Percentiles rank a stretch among this genome's conserved stretches.
These are phyloP conservation scores for Harpalus rufipes DNA, from an alignment of 2,888 invertebrate genomes.

Conservation along the genomic window DNA sequence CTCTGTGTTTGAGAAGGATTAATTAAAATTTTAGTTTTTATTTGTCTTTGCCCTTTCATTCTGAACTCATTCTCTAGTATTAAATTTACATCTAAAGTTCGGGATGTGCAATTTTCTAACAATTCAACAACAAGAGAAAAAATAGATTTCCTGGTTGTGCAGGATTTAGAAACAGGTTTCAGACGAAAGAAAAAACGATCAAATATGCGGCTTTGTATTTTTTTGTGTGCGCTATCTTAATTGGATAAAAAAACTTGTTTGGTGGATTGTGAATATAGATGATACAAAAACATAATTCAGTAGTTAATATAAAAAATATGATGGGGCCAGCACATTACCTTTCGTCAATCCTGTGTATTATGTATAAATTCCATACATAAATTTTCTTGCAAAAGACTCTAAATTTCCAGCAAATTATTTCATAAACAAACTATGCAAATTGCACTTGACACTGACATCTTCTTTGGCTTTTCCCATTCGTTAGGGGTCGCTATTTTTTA, in stretches of 20 bases:
- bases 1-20: conserved; percentile 38
- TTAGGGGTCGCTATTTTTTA: too few species aligned
- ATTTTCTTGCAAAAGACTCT: too few species aligned
- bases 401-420: too few species aligned
- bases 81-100: conserved; percentile 33
- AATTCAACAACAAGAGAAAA: conserved; percentile 9
- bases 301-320: too few species aligned
- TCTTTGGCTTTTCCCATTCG: too few species aligned
- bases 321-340: too few species aligned
- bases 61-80: conserved; percentile 35
- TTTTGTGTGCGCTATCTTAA: conserved; percentile 25
- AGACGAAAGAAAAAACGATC: background rate
- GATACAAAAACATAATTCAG: background rate
- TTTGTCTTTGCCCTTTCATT: conserved; percentile 47
- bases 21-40: conserved; percentile 49
- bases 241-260: conserved; percentile 22
- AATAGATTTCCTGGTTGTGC: conserved; percentile 7
- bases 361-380: too few species aligned
- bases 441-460: too few species aligned
- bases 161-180: conserved; percentile 34
- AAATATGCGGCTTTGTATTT: background rate
- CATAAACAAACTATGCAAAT: too few species aligned
- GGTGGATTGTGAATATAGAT: background rate
- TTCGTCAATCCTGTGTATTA: too few species aligned
- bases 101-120: conserved; percentile 27